Base-by-base conservation (phyloP, 2,888 invertebrate genomes). In the Melanophora roralis region DNA sequence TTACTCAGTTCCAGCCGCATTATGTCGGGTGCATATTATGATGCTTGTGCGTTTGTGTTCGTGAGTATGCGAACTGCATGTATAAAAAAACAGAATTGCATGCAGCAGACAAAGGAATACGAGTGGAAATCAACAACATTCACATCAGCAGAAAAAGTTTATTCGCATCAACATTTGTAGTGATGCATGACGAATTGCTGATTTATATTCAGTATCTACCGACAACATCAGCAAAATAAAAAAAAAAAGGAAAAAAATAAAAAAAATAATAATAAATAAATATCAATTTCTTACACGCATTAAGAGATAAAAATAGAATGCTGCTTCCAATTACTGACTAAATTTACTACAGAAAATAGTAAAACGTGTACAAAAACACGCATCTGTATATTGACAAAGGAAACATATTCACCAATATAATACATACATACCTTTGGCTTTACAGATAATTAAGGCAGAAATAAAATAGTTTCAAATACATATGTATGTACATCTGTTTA, bases 101-200 rank as follows among this genome's bases (percentile, higher is more conserved):
- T 69, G 59, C 45, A 62, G n/a, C 72, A 72, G 72, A 72, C 53
- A 72, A 21, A 72, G 49, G 16, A 55, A 62, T 53, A 65, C 27
- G 40, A 65, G 57, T 21, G 23, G 36, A 47, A 69, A 55, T 57
- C 32, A 69, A 51, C 59, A 53, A 57, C 23, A 27, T n/a, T 32
- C 23, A 36, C 40, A 43, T 34, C 68, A 62, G 27, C 45, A 53
- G 38, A 38, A 45, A 36, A 16, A 36, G 7, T n/a, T n/a, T 12
- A 14, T 55, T 64, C 32, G n/a, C 57, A 65, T 65, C 64, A 64
- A 55, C 40, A 57, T 73, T 47, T 73, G 47, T 38, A 62, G 14
- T 84, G 87, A 85, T 84, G 86, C 84, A 84, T 84, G 84, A 87
- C 86, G 85, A 87, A 86, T 88, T 85, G 85, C 85, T 87, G 88